Conservation (phyloP, 2,797 vertebrate species). For the Phoebastria nigripes region DNA sequence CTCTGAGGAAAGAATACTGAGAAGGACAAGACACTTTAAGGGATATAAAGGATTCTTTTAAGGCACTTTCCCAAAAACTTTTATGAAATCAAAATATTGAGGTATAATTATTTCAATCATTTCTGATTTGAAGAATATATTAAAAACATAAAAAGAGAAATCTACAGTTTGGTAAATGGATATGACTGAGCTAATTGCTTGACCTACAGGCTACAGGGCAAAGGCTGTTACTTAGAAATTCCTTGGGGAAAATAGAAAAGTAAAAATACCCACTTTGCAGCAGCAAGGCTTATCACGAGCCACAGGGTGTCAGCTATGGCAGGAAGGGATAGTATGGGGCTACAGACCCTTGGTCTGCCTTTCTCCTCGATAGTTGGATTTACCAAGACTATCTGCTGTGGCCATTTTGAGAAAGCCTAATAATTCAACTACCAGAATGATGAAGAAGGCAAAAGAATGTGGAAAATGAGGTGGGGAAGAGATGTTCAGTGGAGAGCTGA, state of each 20-base stretch:
- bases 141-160: background rate
- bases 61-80: background rate
- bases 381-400: background rate
- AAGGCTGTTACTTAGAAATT: background rate
- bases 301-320: background rate
- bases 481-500: background rate
- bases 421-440: background rate
- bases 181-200: background rate
- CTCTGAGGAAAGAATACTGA: background rate
- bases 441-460: background rate
- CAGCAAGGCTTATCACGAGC: background rate
- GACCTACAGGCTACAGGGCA: background rate
- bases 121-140: background rate
- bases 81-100: background rate
- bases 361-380: background rate
- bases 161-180: background rate
- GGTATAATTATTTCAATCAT: background rate
- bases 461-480: conserved; percentile 13
- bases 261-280: background rate
- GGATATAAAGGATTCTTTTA: background rate
- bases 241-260: background rate
- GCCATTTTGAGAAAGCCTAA: background rate
- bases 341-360: background rate
- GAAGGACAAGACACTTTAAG: background rate
- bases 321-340: background rate